phyloP scores from a whole-genome alignment of 2,797 vertebrate genomes.

The Streptopelia turtur region DNA sequence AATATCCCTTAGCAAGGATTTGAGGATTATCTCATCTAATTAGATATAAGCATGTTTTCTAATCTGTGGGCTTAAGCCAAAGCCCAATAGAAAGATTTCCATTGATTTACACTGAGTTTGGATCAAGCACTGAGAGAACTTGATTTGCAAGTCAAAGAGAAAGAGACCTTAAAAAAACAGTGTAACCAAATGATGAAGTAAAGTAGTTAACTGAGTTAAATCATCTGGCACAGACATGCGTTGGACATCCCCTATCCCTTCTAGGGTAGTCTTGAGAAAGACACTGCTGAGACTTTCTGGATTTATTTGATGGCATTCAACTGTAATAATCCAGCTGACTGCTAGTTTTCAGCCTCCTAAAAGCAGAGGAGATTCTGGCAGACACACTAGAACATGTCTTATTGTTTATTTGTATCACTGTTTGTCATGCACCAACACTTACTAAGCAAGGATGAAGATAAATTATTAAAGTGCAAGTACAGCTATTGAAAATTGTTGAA shows the following conservation, averaged over 20 bases:
- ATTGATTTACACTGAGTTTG: constrained; percentile 9
- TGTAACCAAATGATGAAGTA: neutral
- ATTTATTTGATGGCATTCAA: neutral
- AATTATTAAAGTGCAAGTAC: neutral
- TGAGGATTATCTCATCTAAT: constrained; percentile 69
- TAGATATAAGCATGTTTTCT: constrained; percentile 58
- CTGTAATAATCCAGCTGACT: neutral
- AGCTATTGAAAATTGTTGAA: neutral
- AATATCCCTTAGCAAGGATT: constrained; percentile 53
- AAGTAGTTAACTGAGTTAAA: neutral
- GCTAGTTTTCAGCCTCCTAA: neutral
- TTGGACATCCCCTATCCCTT: neutral
- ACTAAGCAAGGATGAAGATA: neutral
- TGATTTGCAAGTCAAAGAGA: neutral
- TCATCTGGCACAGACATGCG: neutral
- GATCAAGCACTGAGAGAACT: neutral
- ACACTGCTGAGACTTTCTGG: neutral
- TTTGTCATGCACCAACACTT: neutral
- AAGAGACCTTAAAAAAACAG: neutral
- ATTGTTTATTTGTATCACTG: neutral
- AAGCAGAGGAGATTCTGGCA: neutral
- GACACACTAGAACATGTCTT: neutral
- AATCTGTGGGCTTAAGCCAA: constrained; percentile 41
- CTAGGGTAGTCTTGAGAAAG: neutral
- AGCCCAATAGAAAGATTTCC: constrained; percentile 59